A percentile compares a stretch with the other conserved stretches of the same genome.
These are phyloP conservation scores for Gymnothorax reevesii DNA, from an alignment of 2,797 vertebrate genomes.

Conservation along the genomic window DNA sequence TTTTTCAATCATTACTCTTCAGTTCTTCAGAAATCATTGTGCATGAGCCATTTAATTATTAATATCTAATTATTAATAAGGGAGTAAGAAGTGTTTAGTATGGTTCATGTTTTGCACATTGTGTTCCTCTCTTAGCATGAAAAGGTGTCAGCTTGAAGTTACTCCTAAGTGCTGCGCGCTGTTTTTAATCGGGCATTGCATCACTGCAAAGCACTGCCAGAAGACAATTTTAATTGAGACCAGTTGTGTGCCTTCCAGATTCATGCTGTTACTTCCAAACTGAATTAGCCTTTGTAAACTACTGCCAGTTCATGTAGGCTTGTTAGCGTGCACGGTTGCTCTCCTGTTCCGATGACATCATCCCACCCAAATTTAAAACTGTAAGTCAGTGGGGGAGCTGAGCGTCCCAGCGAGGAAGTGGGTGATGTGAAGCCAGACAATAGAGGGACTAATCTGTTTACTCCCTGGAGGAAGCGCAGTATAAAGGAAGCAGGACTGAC, in stretches of 20 bases:
- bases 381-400: background rate
- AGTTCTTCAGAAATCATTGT: background rate
- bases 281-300: background rate
- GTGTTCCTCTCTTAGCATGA: background rate
- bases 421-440: background rate
- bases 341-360: background rate
- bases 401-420: background rate
- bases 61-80: background rate
- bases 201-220: background rate
- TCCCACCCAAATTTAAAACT: background rate
- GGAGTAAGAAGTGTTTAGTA: background rate
- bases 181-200: background rate
- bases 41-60: background rate
- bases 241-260: background rate
- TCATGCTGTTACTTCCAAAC: background rate
- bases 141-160: background rate
- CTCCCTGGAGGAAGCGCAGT: background rate
- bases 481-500: background rate
- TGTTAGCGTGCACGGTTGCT: background rate
- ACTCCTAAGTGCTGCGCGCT: background rate
- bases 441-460: background rate
- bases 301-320: background rate
- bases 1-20: background rate
- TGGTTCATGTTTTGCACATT: background rate
- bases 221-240: background rate